Evolutionary conservation across 2,113 vertebrate species (phyloP).

Genomic region (Tyrannus savana): DNA sequence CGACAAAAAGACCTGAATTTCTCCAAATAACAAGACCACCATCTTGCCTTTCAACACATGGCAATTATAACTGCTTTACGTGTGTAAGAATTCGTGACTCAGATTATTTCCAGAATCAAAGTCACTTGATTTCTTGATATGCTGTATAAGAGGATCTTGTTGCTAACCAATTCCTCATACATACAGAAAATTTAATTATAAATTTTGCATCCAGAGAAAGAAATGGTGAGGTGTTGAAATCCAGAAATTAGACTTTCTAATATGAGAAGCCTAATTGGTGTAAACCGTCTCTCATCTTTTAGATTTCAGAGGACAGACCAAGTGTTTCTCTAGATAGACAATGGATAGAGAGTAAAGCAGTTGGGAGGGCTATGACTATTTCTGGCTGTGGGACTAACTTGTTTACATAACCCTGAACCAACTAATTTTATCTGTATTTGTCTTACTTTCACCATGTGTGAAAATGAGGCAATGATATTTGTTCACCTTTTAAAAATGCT

Average conservation of each 20-base stretch:
- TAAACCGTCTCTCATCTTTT: neutral
- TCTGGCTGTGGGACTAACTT: conserved; percentile 9
- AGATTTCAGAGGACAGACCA: neutral
- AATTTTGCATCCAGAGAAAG: neutral
- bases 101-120: neutral
- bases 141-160: neutral
- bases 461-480: conserved; percentile 45
- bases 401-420: conserved; percentile 21
- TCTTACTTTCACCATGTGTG: conserved; percentile 42
- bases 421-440: conserved; percentile 46
- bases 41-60: neutral
- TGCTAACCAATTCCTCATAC: neutral
- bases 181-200: neutral
- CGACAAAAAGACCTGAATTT: neutral
- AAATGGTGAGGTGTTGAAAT: neutral
- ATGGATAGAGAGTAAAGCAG: neutral
- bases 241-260: neutral
- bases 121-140: neutral
- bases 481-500: neutral
- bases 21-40: neutral
- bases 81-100: neutral
- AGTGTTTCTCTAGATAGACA: neutral
- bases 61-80: neutral
- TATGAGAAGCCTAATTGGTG: neutral
- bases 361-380: neutral